These are phyloP conservation scores for Halocynthia roretzi DNA, from an alignment of 23 tunicate genomes.

Conservation along the genomic window DNA sequence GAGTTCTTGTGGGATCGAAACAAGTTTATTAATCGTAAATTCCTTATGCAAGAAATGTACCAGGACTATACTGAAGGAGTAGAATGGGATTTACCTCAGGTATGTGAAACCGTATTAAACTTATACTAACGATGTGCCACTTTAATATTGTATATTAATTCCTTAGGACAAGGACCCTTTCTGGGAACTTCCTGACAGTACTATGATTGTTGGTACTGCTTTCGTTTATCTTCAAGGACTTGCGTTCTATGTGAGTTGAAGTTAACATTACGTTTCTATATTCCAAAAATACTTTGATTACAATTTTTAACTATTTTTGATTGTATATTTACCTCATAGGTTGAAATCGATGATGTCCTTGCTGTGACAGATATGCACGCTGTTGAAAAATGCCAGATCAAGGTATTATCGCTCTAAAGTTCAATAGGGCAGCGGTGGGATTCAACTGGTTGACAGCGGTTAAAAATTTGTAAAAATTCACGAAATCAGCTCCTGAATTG, in stretches of 20 bases:
- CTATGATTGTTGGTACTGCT: conserved; percentile 45
- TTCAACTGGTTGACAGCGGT: no score
- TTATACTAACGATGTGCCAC: background rate
- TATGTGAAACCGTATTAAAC: background rate
- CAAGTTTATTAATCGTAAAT: conserved; percentile 61
- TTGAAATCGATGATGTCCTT: conserved; percentile 20
- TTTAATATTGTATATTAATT: background rate
- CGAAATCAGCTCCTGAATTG: no score
- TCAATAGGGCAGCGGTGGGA: no score
- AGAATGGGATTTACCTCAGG: conserved; percentile 35
- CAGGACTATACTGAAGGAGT: conserved; percentile 71
- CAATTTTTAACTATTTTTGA: background rate
- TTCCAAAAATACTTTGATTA: background rate
- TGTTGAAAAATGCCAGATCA: conserved; percentile 12
- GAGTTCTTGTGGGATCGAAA: conserved; percentile 65
- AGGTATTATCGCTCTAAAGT: background rate
- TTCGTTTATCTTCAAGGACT: conserved; percentile 63
- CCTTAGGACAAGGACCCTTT: conserved; percentile 47
- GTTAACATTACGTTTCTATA: background rate
- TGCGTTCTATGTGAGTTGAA: conserved; percentile 48
- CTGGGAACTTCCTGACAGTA: conserved; percentile 22
- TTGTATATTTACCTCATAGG: background rate
- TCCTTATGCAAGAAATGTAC: conserved; percentile 89
- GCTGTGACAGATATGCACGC: conserved; percentile 6
- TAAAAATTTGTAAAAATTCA: no score